These are phyloP conservation scores for Orcinus orca DNA, from an alignment of 2,113 vertebrate species.

Conservation along the genomic window DNA sequence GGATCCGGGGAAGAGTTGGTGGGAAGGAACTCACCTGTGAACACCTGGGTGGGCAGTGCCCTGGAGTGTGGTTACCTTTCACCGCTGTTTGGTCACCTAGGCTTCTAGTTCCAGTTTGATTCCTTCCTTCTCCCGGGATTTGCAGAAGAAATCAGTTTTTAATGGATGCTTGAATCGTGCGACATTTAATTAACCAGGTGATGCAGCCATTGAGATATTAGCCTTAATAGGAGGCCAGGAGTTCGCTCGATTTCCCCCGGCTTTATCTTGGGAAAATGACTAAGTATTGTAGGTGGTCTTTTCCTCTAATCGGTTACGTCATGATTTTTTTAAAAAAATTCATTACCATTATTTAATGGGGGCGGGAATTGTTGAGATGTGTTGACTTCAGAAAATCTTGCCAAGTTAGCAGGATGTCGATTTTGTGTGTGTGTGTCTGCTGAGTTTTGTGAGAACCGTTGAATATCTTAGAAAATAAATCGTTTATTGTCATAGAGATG, in stretches of 20 bases:
- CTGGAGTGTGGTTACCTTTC: neutral
- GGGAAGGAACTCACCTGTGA: neutral
- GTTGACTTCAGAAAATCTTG: neutral
- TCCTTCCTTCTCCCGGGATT: neutral
- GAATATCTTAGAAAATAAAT: neutral
- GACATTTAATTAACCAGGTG: neutral
- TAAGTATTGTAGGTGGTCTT: neutral
- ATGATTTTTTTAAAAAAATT: neutral
- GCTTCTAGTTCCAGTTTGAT: neutral
- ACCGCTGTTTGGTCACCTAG: neutral
- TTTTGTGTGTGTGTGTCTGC: neutral
- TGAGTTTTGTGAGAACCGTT: neutral
- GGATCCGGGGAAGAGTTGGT: neutral
- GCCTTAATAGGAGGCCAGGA: neutral
- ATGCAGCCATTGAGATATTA: neutral
- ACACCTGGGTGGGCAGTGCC: conserved; percentile 47
- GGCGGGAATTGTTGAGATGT: neutral
- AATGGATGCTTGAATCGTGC: neutral
- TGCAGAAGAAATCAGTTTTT: neutral
- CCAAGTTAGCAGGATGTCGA: neutral
- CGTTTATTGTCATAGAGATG: neutral
- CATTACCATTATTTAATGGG: neutral
- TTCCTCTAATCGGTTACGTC: neutral
- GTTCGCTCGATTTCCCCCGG: neutral
- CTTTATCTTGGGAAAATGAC: neutral